These are phyloP conservation scores for Pseudochirops cupreus DNA, from an alignment of 2,797 vertebrate species.

Conservation along the genomic window DNA sequence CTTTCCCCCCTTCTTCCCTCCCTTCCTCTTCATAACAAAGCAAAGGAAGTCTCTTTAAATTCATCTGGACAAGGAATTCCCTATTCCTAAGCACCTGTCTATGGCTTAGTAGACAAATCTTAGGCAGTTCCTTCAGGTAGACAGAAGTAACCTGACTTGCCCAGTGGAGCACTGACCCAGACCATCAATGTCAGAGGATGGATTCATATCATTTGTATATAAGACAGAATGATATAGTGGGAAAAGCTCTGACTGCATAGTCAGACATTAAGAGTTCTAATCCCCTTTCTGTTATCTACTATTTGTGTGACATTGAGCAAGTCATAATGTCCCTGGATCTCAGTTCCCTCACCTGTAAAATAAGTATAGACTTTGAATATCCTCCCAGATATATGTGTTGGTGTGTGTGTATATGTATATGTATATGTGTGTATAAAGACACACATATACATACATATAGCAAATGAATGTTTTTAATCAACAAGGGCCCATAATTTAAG, in stretches of 20 bases:
- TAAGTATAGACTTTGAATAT: not conserved
- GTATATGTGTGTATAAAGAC: not conserved
- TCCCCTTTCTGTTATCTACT: not conserved
- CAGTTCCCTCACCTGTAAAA: not conserved
- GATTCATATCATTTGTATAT: not conserved
- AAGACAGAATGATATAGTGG: not conserved
- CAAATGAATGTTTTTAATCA: not conserved
- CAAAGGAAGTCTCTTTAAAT: not conserved
- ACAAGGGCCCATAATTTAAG: not conserved
- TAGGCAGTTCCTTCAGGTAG: no score
- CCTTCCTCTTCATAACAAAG: not conserved
- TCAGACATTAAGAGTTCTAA: not conserved
- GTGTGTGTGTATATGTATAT: no score
- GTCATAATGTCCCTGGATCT: not conserved
- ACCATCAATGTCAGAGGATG: not conserved
- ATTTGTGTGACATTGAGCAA: not conserved
- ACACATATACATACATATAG: not conserved
- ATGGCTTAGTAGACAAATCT: not conserved
- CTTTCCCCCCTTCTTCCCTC: not conserved
- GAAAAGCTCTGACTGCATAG: not conserved
- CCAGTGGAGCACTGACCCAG: no score
- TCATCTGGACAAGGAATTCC: not conserved
- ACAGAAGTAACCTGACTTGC: no score
- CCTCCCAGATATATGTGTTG: no score
- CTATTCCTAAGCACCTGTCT: no score